A percentile compares a stretch with the other conserved stretches of the same genome.
These are phyloP conservation scores for Formicarius rufipectus DNA, from an alignment of 2,113 vertebrate species.

Conservation along the genomic window DNA sequence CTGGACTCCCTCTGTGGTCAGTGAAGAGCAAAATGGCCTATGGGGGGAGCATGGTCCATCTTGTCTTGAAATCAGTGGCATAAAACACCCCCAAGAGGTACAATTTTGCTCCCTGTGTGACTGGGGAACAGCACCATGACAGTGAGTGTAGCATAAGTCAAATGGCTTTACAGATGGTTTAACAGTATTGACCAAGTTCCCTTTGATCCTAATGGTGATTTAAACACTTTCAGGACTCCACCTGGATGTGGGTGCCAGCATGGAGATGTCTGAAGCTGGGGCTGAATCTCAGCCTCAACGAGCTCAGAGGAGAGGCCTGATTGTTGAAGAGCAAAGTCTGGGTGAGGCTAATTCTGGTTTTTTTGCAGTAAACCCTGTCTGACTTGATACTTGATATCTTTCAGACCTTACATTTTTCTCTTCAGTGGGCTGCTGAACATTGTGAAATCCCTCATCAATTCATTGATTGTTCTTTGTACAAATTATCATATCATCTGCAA, in stretches of 20 bases:
- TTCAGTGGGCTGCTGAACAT: neutral
- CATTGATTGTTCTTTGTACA: neutral
- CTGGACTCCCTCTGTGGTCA: neutral
- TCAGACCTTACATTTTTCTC: neutral
- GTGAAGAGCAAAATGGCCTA: neutral
- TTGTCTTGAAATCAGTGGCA: neutral
- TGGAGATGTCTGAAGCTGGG: neutral
- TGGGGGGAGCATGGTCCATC: fast-evolving
- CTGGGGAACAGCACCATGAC: neutral
- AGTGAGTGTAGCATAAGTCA: neutral
- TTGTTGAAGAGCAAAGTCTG: neutral
- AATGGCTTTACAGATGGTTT: neutral
- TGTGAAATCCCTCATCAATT: neutral
- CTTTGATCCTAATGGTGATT: neutral
- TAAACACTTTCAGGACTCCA: neutral
- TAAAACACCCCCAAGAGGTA: neutral
- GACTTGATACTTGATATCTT: neutral
- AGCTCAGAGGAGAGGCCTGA: neutral
- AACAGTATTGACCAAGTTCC: neutral
- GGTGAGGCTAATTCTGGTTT: neutral
- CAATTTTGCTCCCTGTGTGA: neutral
- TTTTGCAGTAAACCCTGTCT: neutral
- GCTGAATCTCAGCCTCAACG: neutral
- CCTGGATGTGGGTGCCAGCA: neutral
- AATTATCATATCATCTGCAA: neutral